Evolutionary conservation across 1,140 invertebrate genomes (phyloP).

Genomic region (Zophobas atratus): DNA sequence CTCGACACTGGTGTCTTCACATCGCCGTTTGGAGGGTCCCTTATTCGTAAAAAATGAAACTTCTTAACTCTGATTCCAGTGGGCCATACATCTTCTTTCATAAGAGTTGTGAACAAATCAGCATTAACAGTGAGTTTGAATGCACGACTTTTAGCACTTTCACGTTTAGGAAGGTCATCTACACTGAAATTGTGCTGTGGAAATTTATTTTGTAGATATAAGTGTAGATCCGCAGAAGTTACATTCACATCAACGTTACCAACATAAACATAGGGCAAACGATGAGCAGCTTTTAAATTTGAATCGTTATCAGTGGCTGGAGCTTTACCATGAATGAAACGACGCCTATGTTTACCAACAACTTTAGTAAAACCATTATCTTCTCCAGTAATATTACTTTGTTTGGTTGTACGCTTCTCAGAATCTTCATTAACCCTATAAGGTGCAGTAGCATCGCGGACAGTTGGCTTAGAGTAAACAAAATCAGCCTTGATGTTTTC

Average conservation of each 20-base stretch:
- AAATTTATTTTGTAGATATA: not conserved
- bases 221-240: not conserved
- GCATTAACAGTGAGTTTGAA: not conserved
- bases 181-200: not conserved
- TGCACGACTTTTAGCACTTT: not conserved
- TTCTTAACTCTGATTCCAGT: not conserved
- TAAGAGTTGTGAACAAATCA: not conserved
- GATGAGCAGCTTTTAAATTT: not conserved
- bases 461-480: too few species aligned
- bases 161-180: not conserved
- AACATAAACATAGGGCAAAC: not conserved
- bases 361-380: constrained; percentile 4
- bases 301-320: not conserved
- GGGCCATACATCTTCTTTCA: not conserved
- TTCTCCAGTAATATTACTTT: too few species aligned
- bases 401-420: too few species aligned
- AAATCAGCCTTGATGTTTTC: too few species aligned
- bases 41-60: not conserved
- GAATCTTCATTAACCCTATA: too few species aligned
- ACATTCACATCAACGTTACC: not conserved
- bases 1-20: too few species aligned
- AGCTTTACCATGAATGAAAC: too few species aligned
- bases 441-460: too few species aligned
- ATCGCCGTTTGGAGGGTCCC: not conserved
- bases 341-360: constrained; percentile 38